Evolutionary conservation across 2,888 invertebrate genomes (phyloP), one percentile per base, ranked within the genome.

Genomic region (Conus canariensis): DNA sequence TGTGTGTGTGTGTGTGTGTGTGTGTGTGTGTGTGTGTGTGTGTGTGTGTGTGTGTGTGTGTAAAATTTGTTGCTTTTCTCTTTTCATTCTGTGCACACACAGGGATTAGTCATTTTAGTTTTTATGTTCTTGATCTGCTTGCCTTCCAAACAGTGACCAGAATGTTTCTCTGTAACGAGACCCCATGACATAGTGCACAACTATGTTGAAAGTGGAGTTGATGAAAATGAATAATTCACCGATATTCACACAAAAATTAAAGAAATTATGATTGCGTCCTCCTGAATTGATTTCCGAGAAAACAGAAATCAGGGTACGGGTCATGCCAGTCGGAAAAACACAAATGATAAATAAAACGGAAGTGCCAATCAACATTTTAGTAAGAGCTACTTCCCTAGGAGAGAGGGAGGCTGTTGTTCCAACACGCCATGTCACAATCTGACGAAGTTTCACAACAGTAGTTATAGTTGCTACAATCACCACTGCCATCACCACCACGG

Each of bases 91-190:
- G 30, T 30, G 30, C 2, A 45, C 16, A 64, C 12, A 64, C 64
- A 64, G 16, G 64, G 64, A 64, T 64, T 64, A 2, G 4, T 45
- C 45, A 45, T 45, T 45, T 45, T 4, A 45, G 45, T 64, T 64
- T 64, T 16, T 64, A 1, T 2, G 64, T 64, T 64, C 1, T 64
- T 64, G 45, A 45, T 74, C 9, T 74, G 2, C 19, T 74, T 74
- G 19, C 5, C n/a, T 74, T n/a, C n/a, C n/a, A n/a, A 74, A 74
- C 14, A 74, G 2, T 10, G 74, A 9, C 74, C 74, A 74, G n/a
- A 74, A 74, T 10, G 74, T 74, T n/a, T 74, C 74, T 74, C 74
- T 74, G 74, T 74, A 74, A 9, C 74, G 74, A 74, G 74, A 74
- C n/a, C 74, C 74, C 74, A 74, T 74, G 16, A 74, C 19, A n/a